Evolutionary conservation across 2,113 vertebrate species (phyloP).

Genomic region (Myiozetetes cayanensis): DNA sequence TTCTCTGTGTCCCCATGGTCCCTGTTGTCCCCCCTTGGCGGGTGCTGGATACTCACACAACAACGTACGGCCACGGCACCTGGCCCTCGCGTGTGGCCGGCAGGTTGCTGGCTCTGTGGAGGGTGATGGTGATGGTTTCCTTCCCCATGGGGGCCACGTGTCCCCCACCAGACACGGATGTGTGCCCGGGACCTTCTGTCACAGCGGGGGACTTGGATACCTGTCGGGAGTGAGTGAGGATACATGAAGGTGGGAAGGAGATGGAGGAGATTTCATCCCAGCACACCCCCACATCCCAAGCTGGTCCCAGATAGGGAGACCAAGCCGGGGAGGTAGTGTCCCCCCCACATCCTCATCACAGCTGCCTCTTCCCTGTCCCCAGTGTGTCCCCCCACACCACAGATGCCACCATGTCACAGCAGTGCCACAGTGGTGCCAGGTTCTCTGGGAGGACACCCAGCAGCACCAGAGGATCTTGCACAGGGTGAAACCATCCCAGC

Average conservation of each 20-base stretch:
- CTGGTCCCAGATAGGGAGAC: background rate
- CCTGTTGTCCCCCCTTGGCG: fast-evolving
- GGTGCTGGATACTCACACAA: conserved; percentile 51
- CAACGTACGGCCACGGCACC: conserved; percentile 17
- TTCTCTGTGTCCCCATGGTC: fast-evolving
- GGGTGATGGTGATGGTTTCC: conserved; percentile 51
- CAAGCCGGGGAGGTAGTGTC: background rate
- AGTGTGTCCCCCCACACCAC: background rate
- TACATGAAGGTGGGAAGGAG: background rate
- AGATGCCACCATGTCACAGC: background rate
- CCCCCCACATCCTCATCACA: no score
- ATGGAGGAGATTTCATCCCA: no score
- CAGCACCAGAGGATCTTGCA: background rate
- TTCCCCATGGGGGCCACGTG: conserved; percentile 60
- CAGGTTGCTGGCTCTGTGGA: conserved; percentile 65
- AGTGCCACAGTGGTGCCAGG: background rate
- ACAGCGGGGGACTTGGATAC: background rate
- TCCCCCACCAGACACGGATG: background rate
- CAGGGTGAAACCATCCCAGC: background rate
- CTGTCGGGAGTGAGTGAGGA: background rate
- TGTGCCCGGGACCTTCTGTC: background rate
- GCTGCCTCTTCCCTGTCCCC: background rate
- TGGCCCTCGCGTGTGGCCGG: conserved; percentile 8
- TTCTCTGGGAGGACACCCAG: background rate
- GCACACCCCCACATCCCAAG: fast-evolving